Percentiles rank a stretch among this genome's conserved stretches.
Conservation (phyloP, 2,113 vertebrate species). For the Platichthys flesus region DNA sequence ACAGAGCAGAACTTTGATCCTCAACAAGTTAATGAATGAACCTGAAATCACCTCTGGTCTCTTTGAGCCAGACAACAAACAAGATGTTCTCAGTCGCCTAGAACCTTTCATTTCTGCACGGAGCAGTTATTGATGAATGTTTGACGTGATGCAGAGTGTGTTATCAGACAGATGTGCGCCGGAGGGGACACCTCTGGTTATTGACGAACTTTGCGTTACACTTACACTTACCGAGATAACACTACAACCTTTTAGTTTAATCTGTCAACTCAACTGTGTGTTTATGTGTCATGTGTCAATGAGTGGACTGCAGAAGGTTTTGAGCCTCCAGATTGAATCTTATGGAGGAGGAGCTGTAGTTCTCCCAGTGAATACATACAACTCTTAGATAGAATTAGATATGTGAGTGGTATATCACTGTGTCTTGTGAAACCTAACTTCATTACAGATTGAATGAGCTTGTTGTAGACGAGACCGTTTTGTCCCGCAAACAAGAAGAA, state of each 20-base stretch:
- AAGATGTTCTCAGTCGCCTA: background rate
- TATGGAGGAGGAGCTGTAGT: no score
- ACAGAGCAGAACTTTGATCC: conserved; percentile 54
- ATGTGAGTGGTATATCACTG: background rate
- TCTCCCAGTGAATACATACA: background rate
- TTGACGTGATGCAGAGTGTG: background rate
- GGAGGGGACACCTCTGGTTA: background rate
- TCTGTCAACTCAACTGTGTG: background rate
- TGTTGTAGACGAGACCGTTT: background rate
- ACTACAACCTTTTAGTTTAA: background rate
- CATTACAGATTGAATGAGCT: background rate
- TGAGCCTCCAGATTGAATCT: background rate
- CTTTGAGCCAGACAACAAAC: background rate
- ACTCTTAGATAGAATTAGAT: background rate
- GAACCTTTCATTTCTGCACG: background rate
- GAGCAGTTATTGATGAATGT: background rate
- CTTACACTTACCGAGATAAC: background rate
- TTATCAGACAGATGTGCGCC: background rate
- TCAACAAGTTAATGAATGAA: conserved; percentile 63
- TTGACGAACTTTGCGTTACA: background rate
- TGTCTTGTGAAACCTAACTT: background rate
- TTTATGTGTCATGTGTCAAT: background rate
- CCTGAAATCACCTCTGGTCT: conserved; percentile 1
- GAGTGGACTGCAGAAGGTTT: background rate
- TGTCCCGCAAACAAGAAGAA: background rate